A percentile compares a stretch with the other conserved stretches of the same genome.
phyloP scores from a whole-genome alignment of 2,113 vertebrate species.

The Callocephalon fimbriatum region DNA sequence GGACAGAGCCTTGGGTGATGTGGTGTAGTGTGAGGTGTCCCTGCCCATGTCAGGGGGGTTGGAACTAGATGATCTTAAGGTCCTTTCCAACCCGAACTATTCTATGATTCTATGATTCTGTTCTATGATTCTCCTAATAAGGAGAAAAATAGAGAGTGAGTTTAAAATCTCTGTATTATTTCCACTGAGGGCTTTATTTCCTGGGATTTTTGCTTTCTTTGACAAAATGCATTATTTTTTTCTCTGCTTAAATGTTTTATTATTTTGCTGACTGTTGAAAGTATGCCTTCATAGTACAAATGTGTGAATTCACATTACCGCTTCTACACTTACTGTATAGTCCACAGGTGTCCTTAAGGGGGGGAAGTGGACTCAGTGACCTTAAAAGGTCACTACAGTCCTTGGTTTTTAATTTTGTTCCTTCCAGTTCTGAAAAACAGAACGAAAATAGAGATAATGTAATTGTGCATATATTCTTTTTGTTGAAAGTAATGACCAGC shows the following conservation, averaged over 20 bases:
- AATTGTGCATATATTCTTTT: neutral
- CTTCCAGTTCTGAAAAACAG: neutral
- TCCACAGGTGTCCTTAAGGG: neutral
- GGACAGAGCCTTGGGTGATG: too few species aligned
- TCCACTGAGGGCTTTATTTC: neutral
- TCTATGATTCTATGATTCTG: too few species aligned
- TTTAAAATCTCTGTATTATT: neutral
- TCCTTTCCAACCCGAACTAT: too few species aligned
- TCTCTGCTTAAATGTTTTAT: neutral
- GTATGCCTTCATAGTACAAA: neutral
- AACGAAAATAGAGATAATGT: neutral
- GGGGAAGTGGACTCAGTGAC: neutral
- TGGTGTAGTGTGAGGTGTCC: too few species aligned
- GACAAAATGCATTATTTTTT: neutral
- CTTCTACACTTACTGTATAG: neutral
- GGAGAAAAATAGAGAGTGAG: neutral
- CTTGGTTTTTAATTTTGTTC: neutral
- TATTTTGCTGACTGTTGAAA: neutral
- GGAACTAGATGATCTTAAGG: too few species aligned
- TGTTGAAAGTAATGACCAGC: neutral
- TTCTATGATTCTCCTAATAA: neutral
- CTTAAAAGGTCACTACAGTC: neutral
- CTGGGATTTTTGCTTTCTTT: neutral
- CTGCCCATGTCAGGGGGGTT: too few species aligned
- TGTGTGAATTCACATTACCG: fast-evolving